Conservation (phyloP, 2,888 invertebrate genomes). For the Maniola hyperantus region DNA sequence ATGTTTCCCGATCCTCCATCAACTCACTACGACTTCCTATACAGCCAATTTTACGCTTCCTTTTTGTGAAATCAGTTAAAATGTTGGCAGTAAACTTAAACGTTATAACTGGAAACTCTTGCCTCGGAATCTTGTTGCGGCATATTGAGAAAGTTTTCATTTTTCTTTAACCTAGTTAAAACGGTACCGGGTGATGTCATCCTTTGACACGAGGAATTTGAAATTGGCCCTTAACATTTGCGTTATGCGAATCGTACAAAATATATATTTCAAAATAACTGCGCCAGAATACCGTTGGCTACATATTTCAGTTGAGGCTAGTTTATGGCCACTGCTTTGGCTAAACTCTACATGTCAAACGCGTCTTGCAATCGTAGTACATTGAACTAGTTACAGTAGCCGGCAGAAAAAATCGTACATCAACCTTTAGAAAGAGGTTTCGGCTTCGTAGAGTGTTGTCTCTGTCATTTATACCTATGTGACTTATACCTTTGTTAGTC, state of each 20-base stretch:
- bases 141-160: slow-evolving; percentile 77
- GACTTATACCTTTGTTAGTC: too few species aligned
- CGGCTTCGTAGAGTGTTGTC: too few species aligned
- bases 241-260: slow-evolving; percentile 16
- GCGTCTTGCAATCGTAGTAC: too few species aligned
- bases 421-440: too few species aligned
- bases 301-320: neutral
- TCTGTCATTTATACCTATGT: too few species aligned
- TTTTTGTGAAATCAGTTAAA: slow-evolving; percentile 22
- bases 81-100: slow-evolving; percentile 26
- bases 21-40: neutral
- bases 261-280: neutral
- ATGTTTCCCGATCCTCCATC: neutral
- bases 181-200: slow-evolving; percentile 59
- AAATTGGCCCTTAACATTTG: slow-evolving; percentile 51
- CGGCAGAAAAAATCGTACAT: too few species aligned
- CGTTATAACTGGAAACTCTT: slow-evolving; percentile 61
- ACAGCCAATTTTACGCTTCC: slow-evolving; percentile 19
- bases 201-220: slow-evolving; percentile 48
- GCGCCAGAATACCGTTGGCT: neutral
- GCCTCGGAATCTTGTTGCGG: slow-evolving; percentile 62
- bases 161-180: slow-evolving; percentile 75
- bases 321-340: too few species aligned
- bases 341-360: too few species aligned
- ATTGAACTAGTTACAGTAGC: too few species aligned